These are phyloP conservation scores for Cyclina sinensis DNA, from an alignment of 1,140 invertebrate genomes.

Conservation along the genomic window DNA sequence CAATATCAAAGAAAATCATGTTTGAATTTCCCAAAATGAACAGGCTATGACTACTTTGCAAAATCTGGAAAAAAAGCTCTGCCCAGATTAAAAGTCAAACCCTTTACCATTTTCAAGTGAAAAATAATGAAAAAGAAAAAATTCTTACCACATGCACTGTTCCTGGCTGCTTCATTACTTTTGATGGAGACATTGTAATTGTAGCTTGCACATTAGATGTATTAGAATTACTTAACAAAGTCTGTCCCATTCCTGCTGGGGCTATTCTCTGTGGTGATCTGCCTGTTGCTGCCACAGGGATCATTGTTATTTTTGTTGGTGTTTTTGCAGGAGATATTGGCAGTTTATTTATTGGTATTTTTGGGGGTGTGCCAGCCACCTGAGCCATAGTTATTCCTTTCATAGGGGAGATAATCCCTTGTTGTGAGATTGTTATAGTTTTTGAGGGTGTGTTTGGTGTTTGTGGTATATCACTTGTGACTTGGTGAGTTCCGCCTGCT, in stretches of 20 bases:
- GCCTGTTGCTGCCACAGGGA: conserved; percentile 82
- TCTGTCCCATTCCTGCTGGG: conserved; percentile 70
- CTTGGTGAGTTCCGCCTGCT: conserved; percentile 24
- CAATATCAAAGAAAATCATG: too few species aligned
- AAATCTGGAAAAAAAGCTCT: too few species aligned
- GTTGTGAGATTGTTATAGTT: conserved; percentile 90
- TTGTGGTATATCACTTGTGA: conserved; percentile 67
- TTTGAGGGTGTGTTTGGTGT: conserved; percentile 88
- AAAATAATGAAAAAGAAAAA: too few species aligned
- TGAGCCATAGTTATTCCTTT: conserved; percentile 60
- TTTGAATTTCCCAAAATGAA: too few species aligned
- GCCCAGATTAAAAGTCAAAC: too few species aligned
- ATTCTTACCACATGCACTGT: conserved; percentile 76
- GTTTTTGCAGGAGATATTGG: conserved; percentile 85
- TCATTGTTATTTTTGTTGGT: conserved; percentile 86
- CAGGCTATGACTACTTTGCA: too few species aligned
- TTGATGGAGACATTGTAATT: conserved; percentile 88
- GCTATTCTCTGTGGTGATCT: conserved; percentile 85
- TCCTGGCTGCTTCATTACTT: conserved; percentile 84
- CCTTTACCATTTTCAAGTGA: too few species aligned
- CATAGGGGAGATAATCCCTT: conserved; percentile 81
- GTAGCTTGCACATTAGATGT: conserved; percentile 81
- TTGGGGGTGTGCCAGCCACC: conserved; percentile 79
- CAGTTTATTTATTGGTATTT: conserved; percentile 83
- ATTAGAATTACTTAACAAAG: conserved; percentile 58